Percentiles rank a stretch among this genome's conserved stretches.
These are phyloP conservation scores for Coelinius sp. DNA, from an alignment of 2,888 invertebrate genomes.

Conservation along the genomic window DNA sequence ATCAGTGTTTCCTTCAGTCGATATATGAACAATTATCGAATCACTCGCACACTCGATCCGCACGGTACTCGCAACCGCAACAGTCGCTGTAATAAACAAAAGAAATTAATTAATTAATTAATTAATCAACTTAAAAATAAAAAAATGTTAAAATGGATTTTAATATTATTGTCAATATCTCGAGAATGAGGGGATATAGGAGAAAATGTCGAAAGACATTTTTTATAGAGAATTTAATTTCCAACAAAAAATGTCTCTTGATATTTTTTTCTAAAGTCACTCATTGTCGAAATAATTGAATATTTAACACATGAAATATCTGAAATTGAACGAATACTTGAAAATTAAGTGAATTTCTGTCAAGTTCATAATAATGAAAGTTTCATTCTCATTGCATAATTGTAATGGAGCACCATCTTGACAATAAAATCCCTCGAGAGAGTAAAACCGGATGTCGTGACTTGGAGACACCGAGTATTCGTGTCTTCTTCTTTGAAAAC, in stretches of 20 bases:
- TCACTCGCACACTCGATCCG: slow-evolving; percentile 78
- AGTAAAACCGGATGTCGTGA: slow-evolving; percentile 5
- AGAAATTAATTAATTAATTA: background rate
- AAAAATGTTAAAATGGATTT: background rate
- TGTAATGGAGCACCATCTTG: background rate
- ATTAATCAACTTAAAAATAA: background rate
- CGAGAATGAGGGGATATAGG: too few species aligned
- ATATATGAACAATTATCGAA: slow-evolving; percentile 76
- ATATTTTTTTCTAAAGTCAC: too few species aligned
- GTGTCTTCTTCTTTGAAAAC: background rate
- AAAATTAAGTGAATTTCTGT: background rate
- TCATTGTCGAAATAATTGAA: too few species aligned
- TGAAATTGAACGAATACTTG: too few species aligned
- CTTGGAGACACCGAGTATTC: background rate
- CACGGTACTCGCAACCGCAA: slow-evolving; percentile 74
- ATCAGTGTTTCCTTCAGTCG: slow-evolving; percentile 72
- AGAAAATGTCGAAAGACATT: too few species aligned
- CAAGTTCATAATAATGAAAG: slow-evolving; percentile 3
- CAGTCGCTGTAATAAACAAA: slow-evolving; percentile 67
- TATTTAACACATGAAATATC: too few species aligned
- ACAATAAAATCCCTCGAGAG: background rate
- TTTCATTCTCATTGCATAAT: background rate
- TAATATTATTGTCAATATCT: too few species aligned
- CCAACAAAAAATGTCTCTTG: too few species aligned
- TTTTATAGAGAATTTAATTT: too few species aligned